Percentiles rank a stretch among this genome's conserved stretches.
Conservation (phyloP, 2,888 invertebrate genomes). For the Stictocephala bisonia region DNA sequence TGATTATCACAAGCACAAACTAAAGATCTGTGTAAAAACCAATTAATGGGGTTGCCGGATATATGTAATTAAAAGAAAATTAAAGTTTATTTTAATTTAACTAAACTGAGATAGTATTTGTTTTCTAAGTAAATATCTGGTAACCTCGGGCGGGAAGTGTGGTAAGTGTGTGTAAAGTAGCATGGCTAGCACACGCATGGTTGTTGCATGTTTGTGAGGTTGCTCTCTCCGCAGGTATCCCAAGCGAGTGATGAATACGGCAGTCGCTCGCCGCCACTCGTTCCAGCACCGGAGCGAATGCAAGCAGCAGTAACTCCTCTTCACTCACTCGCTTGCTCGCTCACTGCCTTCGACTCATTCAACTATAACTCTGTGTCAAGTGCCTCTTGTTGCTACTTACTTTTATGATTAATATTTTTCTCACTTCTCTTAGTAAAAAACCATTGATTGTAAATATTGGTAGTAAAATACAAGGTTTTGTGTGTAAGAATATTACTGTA, state of each 20-base stretch:
- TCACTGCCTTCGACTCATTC: background rate
- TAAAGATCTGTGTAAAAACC: too few species aligned
- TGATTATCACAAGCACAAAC: too few species aligned
- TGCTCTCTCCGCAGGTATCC: constrained; percentile 45
- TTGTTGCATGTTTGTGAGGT: constrained; percentile 50
- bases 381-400: too few species aligned
- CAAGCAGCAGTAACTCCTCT: constrained; percentile 50
- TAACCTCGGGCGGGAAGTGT: too few species aligned
- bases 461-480: constrained; percentile 55
- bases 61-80: too few species aligned
- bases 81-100: too few species aligned
- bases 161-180: constrained; percentile 48
- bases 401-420: constrained; percentile 49
- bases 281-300: constrained; percentile 55
- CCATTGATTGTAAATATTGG: background rate
- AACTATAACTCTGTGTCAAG: constrained; percentile 32
- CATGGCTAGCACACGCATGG: constrained; percentile 36
- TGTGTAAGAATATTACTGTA: too few species aligned
- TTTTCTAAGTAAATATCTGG: background rate
- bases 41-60: too few species aligned
- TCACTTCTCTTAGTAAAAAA: background rate
- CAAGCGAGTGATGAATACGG: constrained; percentile 39
- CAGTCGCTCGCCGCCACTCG: constrained; percentile 52
- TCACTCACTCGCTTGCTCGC: background rate
- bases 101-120: too few species aligned